Evolutionary conservation across 2,113 vertebrate genomes (phyloP).

Genomic region (Pithys albifrons): DNA sequence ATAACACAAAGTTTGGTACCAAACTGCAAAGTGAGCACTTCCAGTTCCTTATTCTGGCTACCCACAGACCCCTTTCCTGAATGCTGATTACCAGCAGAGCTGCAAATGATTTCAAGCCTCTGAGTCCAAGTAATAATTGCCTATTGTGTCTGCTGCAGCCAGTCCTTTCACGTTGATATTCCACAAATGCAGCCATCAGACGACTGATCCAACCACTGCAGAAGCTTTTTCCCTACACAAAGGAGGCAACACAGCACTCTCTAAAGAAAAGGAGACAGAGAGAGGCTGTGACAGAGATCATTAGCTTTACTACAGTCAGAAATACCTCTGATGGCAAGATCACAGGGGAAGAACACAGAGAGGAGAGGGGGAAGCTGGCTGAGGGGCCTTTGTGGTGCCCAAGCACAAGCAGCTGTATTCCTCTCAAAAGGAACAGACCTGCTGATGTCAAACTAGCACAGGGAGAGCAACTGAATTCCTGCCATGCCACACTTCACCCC

Average conservation of each 20-base stretch:
- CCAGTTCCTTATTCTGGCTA: background rate
- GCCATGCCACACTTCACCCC: background rate
- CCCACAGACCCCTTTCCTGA: background rate
- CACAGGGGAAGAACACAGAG: constrained; percentile 32
- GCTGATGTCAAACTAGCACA: constrained; percentile 1
- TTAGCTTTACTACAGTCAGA: constrained; percentile 51
- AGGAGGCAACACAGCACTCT: constrained; percentile 40
- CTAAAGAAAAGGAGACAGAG: constrained; percentile 27
- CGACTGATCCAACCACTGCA: constrained; percentile 35
- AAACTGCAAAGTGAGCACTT: background rate
- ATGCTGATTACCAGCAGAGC: constrained; percentile 47
- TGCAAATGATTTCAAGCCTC: constrained; percentile 50
- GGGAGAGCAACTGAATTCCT: background rate
- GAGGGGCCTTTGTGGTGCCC: constrained; percentile 3
- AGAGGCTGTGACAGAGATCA: constrained; percentile 45
- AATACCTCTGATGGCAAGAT: constrained; percentile 61
- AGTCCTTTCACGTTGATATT: constrained; percentile 44
- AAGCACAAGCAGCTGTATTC: background rate
- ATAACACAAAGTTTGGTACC: background rate
- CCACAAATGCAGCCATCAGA: constrained; percentile 52
- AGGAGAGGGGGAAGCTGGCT: constrained; percentile 26
- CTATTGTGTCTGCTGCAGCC: constrained; percentile 55
- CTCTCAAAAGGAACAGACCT: background rate
- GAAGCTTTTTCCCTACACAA: constrained; percentile 44
- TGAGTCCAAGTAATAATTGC: constrained; percentile 53